phyloP scores from a whole-genome alignment of 1,140 invertebrate species.

The Schlechtendalia chinensis region DNA sequence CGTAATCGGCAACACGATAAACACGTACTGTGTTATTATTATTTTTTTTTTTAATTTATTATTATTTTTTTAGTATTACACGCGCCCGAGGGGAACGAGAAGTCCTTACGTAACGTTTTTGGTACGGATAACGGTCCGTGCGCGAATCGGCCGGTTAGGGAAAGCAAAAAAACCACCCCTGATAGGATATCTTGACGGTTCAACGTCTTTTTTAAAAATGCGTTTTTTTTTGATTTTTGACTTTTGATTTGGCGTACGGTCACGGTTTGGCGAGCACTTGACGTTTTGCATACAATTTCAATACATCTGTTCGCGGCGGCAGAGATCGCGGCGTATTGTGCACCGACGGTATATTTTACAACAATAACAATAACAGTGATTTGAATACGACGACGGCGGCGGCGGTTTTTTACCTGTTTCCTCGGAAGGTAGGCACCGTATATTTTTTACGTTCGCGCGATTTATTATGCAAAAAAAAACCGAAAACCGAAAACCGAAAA shows the following conservation, averaged over 20 bases:
- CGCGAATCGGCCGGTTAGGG: slow-evolving; percentile 19
- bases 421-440: neutral
- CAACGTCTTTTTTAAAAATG: slow-evolving; percentile 49
- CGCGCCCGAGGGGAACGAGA: slow-evolving; percentile 32
- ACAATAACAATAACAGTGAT: slow-evolving; percentile 13
- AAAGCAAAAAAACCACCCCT: neutral
- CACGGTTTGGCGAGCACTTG: slow-evolving; percentile 47
- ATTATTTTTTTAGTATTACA: neutral
- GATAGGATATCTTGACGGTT: slow-evolving; percentile 43
- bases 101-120: neutral
- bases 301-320: slow-evolving; percentile 34
- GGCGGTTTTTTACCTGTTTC: slow-evolving; percentile 49
- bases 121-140: slow-evolving; percentile 34
- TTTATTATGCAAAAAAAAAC: slow-evolving; percentile 43
- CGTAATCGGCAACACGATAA: slow-evolving; percentile 47
- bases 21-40: slow-evolving; percentile 40
- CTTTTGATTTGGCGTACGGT: slow-evolving; percentile 41
- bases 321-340: neutral
- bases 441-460: slow-evolving; percentile 12
- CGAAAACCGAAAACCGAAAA: too few species aligned
- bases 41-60: neutral
- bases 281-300: slow-evolving; percentile 46
- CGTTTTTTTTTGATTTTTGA: too few species aligned
- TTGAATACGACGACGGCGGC: slow-evolving; percentile 39
- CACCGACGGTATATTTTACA: neutral